Base-by-base conservation (phyloP, 2,113 vertebrate species). In the Lagenorhynchus albirostris region DNA sequence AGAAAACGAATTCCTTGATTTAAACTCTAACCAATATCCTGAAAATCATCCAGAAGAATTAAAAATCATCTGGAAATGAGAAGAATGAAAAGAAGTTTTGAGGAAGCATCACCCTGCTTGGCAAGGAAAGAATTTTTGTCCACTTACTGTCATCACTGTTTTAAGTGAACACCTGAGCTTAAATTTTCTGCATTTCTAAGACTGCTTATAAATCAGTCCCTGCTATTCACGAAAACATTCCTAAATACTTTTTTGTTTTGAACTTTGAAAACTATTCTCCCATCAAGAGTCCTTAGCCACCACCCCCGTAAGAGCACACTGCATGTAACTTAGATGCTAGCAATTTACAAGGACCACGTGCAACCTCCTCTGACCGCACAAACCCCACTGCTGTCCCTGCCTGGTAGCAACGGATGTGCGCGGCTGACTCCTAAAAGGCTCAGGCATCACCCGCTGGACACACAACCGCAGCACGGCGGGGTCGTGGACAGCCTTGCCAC, bases 321-420 rank as follows among this genome's bases (percentile, higher is more conserved):
- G 5, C 26, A 11, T 58, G 44, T 47, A 70, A 86, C 47, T 47
- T 17, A 12, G n/a, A 84, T 44, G 55, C 21, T 83, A 1, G 65
- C 60, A 68, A 58, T n/a, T 33, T 71, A 29, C 0, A 10, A 38
- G 20, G 11, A 68, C 62, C 33, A 79, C 74, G 2, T 74, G 25
- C 29, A 70, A 60, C 36, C 36, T 29, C 47, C 11, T 23, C 10
- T 33, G 25, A 79, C 33, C n/a, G 44, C 20, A 58, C 33, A 73
- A 12, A 5, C 21, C 23, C 67, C 23, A 33, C 25, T 31, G 13
- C 33, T 65, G 74, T 77, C 55, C 11, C 21, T 62, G 20, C 23
- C 13, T 0, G 1, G 84, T 1, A 3, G 60, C 1, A 5, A 55
- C 2, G 0, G 18, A 25, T 6, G 2, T 18, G 6, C 0, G 2